Evolutionary conservation across 2,888 invertebrate species (phyloP), one percentile per base, ranked within the genome.

Genomic region (Esperia sulphurella): DNA sequence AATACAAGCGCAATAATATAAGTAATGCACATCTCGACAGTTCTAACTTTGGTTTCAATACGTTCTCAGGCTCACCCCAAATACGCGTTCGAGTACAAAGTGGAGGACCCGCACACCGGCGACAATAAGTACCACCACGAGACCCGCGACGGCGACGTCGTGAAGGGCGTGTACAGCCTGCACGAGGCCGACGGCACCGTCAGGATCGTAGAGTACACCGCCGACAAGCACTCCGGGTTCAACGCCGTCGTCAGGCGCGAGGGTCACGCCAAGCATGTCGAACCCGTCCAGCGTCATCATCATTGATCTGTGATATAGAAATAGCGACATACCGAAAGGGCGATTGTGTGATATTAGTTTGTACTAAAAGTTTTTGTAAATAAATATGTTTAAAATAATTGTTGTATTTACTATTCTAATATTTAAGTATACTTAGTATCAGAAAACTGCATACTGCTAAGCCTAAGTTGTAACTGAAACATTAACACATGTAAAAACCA

Each of bases 41-140:
- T 5, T 21, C 21, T 21, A 21, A 31, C 8, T 31, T 1, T 44
- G 21, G 10, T 13, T 42, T 35, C 7, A 9, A n/a, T 46, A 7
- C 28, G 14, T 4, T 51, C 55, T 3, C 60, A 83, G 83, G 65
- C 87, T 10, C 85, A 90, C 61, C 91, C 91, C 35, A 88, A 55
- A 39, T 55, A 55, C 50, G 47, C 51, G 52, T 57, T 54, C 42
- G 41, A 28, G 38, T 47, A 47, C 47, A 83, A 56, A 74, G 83
- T 47, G 33, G 81, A 87, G 54, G 91, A 91, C 55, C 83, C 82
- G 1, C 89, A 91, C 57, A 91, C 91, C 13, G 91, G 90, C 10
- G 91, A 91, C 74, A 82, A 89, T 65, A 91, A 91, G 71, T 79
- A 81, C 52, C 91, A 91, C 64, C 78, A 84, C 37, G 91, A 91